Conservation (phyloP, 2,113 vertebrate species). For the Corythornis madagascariensis region DNA sequence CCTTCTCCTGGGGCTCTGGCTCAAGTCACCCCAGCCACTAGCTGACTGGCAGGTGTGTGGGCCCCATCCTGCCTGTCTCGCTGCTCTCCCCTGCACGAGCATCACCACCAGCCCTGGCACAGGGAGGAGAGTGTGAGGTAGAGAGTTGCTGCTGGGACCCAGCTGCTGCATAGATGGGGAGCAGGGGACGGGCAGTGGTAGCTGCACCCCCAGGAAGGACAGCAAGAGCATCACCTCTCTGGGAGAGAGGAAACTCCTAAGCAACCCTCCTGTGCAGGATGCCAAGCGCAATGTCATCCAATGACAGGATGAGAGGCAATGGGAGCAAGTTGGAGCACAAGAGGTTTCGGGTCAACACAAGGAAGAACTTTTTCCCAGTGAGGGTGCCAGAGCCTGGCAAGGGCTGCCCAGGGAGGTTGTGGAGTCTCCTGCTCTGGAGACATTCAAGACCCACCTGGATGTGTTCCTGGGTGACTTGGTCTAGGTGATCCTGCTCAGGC, state of each 20-base stretch:
- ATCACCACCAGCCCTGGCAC: neutral
- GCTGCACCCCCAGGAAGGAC: neutral
- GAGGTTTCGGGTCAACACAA: no score
- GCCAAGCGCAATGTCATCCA: neutral
- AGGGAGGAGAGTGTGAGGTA: neutral
- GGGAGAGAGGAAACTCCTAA: neutral
- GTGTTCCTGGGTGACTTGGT: no score
- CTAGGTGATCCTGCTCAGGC: no score
- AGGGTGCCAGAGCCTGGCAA: no score
- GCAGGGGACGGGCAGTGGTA: accelerated
- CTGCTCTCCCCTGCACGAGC: neutral
- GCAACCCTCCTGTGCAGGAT: neutral
- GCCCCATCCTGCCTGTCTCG: neutral
- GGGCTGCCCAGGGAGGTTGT: no score
- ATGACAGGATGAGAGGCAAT: no score
- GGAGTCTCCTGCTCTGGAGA: no score
- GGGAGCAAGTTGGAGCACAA: no score
- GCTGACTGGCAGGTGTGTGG: neutral
- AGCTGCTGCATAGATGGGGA: neutral
- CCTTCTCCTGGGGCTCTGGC: neutral
- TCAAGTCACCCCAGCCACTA: neutral
- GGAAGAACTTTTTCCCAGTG: no score
- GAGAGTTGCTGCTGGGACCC: neutral
- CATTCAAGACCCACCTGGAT: no score
- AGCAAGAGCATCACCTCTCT: neutral